Conservation (phyloP, 2,797 vertebrate species). For the Odontamblyopus rebecca region DNA sequence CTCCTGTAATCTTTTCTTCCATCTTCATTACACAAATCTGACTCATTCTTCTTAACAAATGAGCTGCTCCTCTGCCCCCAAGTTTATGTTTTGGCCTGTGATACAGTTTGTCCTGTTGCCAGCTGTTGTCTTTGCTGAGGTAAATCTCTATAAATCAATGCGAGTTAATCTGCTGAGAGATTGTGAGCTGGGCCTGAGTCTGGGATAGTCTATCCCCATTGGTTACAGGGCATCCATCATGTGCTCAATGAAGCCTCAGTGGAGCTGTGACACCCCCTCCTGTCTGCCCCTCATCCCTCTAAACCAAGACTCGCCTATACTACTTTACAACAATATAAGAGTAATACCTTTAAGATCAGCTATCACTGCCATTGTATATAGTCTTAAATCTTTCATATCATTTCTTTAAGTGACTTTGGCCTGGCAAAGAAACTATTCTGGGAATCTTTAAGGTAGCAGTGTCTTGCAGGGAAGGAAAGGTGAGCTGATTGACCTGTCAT, state of each 20-base stretch:
- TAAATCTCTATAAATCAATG: slow-evolving; percentile 82
- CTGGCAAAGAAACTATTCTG: not conserved
- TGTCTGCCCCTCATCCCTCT: slow-evolving; percentile 53
- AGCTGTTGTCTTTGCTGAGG: slow-evolving; percentile 79
- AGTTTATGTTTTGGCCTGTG: slow-evolving; percentile 67
- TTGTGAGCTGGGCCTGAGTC: slow-evolving; percentile 57
- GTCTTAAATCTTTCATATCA: not conserved
- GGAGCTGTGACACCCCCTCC: slow-evolving; percentile 61
- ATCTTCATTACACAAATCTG: slow-evolving; percentile 21
- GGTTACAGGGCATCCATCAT: slow-evolving; percentile 82
- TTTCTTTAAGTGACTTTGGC: slow-evolving; percentile 38
- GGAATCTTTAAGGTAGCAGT: slow-evolving; percentile 76
- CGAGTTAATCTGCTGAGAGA: slow-evolving; percentile 79
- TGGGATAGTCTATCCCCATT: slow-evolving; percentile 73
- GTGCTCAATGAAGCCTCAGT: slow-evolving; percentile 68
- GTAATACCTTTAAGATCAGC: slow-evolving; percentile 26
- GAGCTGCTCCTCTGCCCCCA: slow-evolving; percentile 42
- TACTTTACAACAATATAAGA: slow-evolving; percentile 30
- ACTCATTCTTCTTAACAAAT: slow-evolving; percentile 62
- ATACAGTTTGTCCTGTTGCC: slow-evolving; percentile 70
- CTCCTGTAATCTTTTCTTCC: slow-evolving; percentile 32
- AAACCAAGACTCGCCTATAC: slow-evolving; percentile 12
- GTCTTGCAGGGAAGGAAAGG: slow-evolving; percentile 85
- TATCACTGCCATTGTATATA: not conserved
- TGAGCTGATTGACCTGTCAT: slow-evolving; percentile 69